Conservation (phyloP, 1,140 invertebrate genomes). For the Drosophila kohkoa region DNA sequence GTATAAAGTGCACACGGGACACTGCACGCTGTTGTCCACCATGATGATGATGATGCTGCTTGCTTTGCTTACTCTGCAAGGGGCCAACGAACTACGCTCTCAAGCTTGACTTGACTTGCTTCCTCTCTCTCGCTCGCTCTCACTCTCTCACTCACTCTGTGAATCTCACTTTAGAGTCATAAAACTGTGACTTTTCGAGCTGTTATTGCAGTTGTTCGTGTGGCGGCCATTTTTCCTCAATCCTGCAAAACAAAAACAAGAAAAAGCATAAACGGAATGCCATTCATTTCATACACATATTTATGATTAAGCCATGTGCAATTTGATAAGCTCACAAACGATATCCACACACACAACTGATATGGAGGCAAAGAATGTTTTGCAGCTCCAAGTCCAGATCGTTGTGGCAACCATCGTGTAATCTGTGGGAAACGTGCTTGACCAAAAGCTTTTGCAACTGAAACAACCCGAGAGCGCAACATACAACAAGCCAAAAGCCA, state of each 20-base stretch:
- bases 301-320: not conserved
- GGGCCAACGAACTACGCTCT: constrained; percentile 20
- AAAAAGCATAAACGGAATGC: constrained; percentile 27
- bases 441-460: constrained; percentile 34
- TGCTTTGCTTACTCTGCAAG: constrained; percentile 8
- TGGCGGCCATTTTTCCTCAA: constrained; percentile 67
- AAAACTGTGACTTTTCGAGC: constrained; percentile 47
- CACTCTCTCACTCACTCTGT: constrained; percentile 16
- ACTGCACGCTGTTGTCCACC: constrained; percentile 87
- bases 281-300: not conserved
- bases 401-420: constrained; percentile 8
- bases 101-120: constrained; percentile 19
- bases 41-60: constrained; percentile 65
- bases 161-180: constrained; percentile 63
- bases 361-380: constrained; percentile 35
- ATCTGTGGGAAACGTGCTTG: constrained; percentile 48
- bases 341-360: constrained; percentile 31
- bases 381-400: constrained; percentile 27
- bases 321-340: constrained; percentile 8
- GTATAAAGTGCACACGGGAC: constrained; percentile 93
- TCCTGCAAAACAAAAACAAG: constrained; percentile 46
- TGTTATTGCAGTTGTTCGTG: constrained; percentile 26
- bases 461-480: constrained; percentile 2
- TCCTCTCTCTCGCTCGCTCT: constrained; percentile 16
- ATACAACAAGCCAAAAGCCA: constrained; percentile 2